These are phyloP conservation scores for Drosophila algonquin DNA, from an alignment of 2,888 invertebrate species.

Conservation along the genomic window DNA sequence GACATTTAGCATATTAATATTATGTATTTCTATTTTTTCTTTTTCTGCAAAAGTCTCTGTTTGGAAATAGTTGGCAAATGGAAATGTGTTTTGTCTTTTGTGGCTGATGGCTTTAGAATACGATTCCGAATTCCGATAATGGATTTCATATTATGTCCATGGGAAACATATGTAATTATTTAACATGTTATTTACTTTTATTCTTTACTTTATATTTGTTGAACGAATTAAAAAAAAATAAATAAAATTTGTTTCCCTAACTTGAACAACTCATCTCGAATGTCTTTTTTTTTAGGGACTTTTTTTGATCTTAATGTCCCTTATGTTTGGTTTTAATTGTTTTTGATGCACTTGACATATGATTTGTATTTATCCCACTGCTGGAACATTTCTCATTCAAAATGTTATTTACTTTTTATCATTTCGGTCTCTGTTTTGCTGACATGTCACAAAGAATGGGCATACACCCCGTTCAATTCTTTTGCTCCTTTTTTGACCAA, in stretches of 20 bases:
- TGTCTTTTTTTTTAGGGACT: conserved; percentile 4
- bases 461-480: conserved; percentile 55
- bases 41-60: background rate
- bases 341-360: conserved; percentile 55
- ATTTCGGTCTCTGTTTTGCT: conserved; percentile 18
- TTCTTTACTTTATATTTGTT: too few relatives aligned
- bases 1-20: conserved; percentile 5
- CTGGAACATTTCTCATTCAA: conserved; percentile 34
- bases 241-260: too few relatives aligned
- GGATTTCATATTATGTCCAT: background rate
- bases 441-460: conserved; percentile 55
- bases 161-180: background rate
- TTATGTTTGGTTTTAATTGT: conserved; percentile 27
- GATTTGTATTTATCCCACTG: conserved; percentile 48
- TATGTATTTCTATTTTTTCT: background rate
- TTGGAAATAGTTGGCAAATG: background rate
- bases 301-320: conserved; percentile 18
- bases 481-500: conserved; percentile 43
- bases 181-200: too few relatives aligned
- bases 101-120: too few relatives aligned
- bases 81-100: background rate
- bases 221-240: too few relatives aligned
- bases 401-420: conserved; percentile 24
- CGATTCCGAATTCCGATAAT: background rate
- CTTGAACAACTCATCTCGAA: background rate